phyloP scores from a whole-genome alignment of 2,888 invertebrate species.

The Cephus pygmeus region DNA sequence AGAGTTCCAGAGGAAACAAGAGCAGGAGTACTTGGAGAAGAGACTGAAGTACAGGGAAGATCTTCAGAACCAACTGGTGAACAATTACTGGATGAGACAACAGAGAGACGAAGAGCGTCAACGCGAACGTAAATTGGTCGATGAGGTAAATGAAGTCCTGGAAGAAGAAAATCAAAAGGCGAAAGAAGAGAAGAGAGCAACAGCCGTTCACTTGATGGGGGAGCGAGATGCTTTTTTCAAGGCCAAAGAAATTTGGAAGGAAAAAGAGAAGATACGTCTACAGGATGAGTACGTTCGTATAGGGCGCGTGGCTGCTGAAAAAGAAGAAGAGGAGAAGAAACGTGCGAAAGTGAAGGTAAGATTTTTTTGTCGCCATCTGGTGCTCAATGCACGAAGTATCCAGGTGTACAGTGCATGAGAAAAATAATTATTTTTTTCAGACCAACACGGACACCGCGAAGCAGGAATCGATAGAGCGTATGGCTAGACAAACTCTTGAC shows the following conservation, averaged over 20 bases:
- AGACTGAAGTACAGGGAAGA: conserved; percentile 26
- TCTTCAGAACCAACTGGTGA: conserved; percentile 39
- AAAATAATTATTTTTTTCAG: conserved; percentile 13
- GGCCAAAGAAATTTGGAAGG: conserved; percentile 34
- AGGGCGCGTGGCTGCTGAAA: conserved; percentile 23
- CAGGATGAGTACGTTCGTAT: conserved; percentile 33
- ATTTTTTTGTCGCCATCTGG: no score
- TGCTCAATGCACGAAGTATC: no score
- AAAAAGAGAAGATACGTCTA: conserved; percentile 29
- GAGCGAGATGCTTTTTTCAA: conserved; percentile 35
- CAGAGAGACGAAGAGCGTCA: conserved; percentile 36
- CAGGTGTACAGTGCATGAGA: neutral
- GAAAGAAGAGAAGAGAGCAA: conserved; percentile 24
- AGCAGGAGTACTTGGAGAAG: conserved; percentile 14
- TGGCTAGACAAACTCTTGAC: conserved; percentile 30
- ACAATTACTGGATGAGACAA: conserved; percentile 32
- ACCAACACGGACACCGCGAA: conserved; percentile 15
- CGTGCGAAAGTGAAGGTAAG: neutral
- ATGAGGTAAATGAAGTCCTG: conserved; percentile 26
- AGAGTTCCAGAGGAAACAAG: conserved; percentile 17
- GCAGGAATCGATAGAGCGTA: conserved; percentile 26
- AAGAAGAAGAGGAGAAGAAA: conserved; percentile 13
- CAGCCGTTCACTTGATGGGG: conserved; percentile 18
- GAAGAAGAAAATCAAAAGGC: conserved; percentile 24
- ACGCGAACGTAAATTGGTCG: conserved; percentile 38